Conservation (phyloP, 2,113 vertebrate genomes). For the Oxygymnocypris stewartii region DNA sequence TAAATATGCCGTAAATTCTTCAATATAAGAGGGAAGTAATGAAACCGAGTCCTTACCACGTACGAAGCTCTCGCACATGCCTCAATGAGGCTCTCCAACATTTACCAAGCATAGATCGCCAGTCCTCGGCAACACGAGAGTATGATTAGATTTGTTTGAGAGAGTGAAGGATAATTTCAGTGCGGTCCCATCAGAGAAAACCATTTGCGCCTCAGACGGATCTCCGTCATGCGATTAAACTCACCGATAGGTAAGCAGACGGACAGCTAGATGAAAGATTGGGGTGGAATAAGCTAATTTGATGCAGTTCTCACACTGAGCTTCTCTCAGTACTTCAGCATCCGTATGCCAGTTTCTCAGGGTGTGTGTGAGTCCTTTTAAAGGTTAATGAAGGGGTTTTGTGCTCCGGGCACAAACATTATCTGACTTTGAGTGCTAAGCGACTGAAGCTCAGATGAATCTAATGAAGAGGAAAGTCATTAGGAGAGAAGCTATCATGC, state of each 20-base stretch:
- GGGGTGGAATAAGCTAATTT: neutral
- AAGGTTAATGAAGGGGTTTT: conserved; percentile 50
- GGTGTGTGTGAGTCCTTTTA: neutral
- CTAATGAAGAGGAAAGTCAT: conserved; percentile 47
- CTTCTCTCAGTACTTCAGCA: neutral
- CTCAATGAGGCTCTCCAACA: too few species aligned
- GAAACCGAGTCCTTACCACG: neutral
- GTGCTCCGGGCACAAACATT: conserved; percentile 25
- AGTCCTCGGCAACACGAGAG: neutral
- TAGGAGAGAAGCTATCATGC: conserved; percentile 19
- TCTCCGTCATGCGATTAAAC: neutral
- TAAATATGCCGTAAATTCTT: neutral
- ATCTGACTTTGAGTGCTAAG: conserved; percentile 28
- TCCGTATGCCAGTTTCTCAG: neutral
- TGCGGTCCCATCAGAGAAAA: neutral
- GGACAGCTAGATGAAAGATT: neutral
- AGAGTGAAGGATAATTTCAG: conserved; percentile 22
- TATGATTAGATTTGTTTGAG: conserved; percentile 15
- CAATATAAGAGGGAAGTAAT: neutral
- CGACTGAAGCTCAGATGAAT: conserved; percentile 18
- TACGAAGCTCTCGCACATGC: neutral
- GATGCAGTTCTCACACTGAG: neutral
- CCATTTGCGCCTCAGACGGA: neutral
- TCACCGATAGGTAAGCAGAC: neutral
- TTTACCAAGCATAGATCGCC: conserved; percentile 1